Percentiles rank a stretch among this genome's conserved stretches.
Evolutionary conservation across 1,140 invertebrate species (phyloP).

Genomic region (Hyles euphorbiae): DNA sequence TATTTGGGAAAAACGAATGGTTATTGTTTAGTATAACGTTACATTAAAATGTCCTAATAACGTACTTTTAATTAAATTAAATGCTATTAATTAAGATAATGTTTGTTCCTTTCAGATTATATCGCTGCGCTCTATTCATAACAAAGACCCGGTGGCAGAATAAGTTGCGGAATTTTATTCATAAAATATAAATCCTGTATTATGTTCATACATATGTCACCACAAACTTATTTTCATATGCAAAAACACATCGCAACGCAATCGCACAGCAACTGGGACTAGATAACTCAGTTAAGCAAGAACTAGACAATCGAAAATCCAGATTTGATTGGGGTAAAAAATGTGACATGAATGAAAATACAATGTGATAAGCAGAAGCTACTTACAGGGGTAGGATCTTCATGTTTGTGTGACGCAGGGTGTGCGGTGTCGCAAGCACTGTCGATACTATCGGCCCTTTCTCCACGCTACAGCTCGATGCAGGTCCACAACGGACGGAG

Average conservation of each 20-base stretch:
- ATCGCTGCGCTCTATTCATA: conserved; percentile 12
- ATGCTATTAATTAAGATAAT: neutral
- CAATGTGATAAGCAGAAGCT: conserved; percentile 18
- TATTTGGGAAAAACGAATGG: neutral
- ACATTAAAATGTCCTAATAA: neutral
- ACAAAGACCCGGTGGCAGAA: neutral
- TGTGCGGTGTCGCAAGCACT: conserved; percentile 37
- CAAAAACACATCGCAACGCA: conserved; percentile 48
- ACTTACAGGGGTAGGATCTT: conserved; percentile 63
- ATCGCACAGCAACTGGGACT: conserved; percentile 39
- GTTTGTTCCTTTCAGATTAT: conserved; percentile 12
- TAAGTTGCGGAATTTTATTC: neutral
- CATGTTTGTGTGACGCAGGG: conserved; percentile 41
- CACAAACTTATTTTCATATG: neutral
- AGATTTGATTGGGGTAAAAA: neutral
- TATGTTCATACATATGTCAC: neutral
- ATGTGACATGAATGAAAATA: neutral
- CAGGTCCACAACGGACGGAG: conserved; percentile 58
- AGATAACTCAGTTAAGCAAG: conserved; percentile 7
- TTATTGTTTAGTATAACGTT: neutral
- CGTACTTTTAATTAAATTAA: neutral
- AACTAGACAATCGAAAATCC: conserved; percentile 4
- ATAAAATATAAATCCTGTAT: neutral
- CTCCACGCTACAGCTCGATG: conserved; percentile 43
- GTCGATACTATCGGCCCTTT: conserved; percentile 41